Evolutionary conservation across 2,797 vertebrate species (phyloP).

Genomic region (Vultur gryphus): DNA sequence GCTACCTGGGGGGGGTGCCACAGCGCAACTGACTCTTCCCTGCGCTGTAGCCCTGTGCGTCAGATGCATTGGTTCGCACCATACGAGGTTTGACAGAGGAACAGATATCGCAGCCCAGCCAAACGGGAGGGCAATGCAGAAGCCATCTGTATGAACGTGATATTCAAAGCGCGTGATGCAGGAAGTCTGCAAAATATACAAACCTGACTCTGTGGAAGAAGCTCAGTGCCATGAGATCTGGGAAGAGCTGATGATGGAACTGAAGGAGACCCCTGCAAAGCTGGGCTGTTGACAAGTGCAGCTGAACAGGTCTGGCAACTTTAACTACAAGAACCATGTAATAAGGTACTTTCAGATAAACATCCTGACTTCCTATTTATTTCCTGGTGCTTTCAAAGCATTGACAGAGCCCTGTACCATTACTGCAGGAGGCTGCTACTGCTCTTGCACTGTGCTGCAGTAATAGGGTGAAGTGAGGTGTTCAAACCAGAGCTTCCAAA

Average conservation of each 20-base stretch:
- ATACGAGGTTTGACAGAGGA: background rate
- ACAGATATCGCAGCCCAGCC: background rate
- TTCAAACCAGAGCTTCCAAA: background rate
- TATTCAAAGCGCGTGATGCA: accelerated
- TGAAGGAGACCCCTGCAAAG: background rate
- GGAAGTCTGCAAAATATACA: background rate
- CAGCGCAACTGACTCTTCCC: background rate
- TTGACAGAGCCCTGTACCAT: background rate
- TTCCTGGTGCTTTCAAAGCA: background rate
- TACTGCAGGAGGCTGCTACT: background rate
- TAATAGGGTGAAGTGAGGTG: background rate
- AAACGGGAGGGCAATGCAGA: accelerated
- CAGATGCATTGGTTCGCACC: background rate
- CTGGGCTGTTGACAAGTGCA: background rate
- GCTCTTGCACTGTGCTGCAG: background rate
- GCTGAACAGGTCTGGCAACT: background rate
- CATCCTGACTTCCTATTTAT: background rate
- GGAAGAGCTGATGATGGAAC: background rate
- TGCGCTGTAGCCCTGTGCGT: accelerated
- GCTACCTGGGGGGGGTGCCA: background rate
- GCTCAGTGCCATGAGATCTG: background rate
- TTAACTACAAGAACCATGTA: background rate
- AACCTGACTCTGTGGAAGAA: background rate
- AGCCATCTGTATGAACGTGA: background rate
- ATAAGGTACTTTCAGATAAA: background rate